phyloP scores from a whole-genome alignment of 1,140 invertebrate species.

The Drosophila busckii region DNA sequence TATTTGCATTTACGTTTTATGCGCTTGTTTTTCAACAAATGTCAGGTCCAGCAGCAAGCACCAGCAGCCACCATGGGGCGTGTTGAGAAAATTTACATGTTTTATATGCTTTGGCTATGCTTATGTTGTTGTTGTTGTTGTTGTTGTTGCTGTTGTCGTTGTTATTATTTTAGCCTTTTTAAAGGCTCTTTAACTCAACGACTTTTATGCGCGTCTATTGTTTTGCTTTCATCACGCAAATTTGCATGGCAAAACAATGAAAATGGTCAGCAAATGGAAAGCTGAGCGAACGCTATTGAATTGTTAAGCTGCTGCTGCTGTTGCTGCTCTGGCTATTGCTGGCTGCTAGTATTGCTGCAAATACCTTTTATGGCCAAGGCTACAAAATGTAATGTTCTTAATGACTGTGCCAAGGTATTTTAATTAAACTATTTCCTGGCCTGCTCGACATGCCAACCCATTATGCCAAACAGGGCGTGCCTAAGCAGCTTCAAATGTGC shows the following conservation, averaged over 20 bases:
- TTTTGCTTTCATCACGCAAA: conserved; percentile 45
- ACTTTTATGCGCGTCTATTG: conserved; percentile 51
- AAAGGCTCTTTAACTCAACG: conserved; percentile 48
- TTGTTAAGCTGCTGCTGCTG: not conserved
- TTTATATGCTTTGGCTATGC: conserved; percentile 24
- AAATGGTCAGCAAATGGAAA: conserved; percentile 35
- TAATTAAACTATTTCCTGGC: conserved; percentile 75
- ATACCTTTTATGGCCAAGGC: conserved; percentile 32
- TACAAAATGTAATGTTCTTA: conserved; percentile 64
- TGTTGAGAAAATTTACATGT: conserved; percentile 51
- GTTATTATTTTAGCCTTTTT: conserved; percentile 48
- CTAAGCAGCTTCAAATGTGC: conserved; percentile 69
- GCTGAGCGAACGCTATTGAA: conserved; percentile 15
- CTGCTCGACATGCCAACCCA: conserved; percentile 25
- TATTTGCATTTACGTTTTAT: conserved; percentile 74
- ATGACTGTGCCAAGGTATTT: conserved; percentile 71
- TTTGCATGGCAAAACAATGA: conserved; percentile 70
- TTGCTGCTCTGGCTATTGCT: not conserved
- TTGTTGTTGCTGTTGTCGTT: conserved; percentile 10
- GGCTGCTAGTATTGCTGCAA: not conserved
- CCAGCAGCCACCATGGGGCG: conserved; percentile 62
- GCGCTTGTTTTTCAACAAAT: conserved; percentile 50
- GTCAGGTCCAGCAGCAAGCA: no score
- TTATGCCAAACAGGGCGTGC: conserved; percentile 20
- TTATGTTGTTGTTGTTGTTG: conserved; percentile 1